Evolutionary conservation across 2,113 vertebrate genomes (phyloP), one percentile per base, ranked within the genome.

Genomic region (Hippocampus zosterae): DNA sequence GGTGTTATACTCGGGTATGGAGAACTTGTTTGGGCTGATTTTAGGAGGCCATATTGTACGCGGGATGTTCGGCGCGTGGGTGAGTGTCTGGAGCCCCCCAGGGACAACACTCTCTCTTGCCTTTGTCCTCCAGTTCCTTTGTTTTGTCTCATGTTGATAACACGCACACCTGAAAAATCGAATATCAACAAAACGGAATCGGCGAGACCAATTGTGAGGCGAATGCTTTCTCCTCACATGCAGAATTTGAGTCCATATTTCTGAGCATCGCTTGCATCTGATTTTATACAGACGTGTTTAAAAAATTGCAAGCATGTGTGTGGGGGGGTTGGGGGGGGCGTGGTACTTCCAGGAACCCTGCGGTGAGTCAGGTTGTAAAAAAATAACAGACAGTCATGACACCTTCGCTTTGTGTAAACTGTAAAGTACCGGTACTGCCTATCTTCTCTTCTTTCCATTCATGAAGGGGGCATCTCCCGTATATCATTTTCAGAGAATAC

Each of bases 71-170:
- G 5, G 33, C 33, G 44, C 44, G 44, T 46, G 64, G 57, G 67
- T 67, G 61, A 66, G 69, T 53, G 46, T 70, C 67, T 65, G 25
- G 61, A 72, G 69, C 74, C 75, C 76, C 77, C 55, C n/a, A n/a
- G 78, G 84, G 84, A 85, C 70, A 71, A 81, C 78, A 81, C 85
- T 89, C 89, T 89, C 87, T 84, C 85, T 78, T 82, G 80, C 84
- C 82, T 90, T 89, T 92, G 89, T 90, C 82, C 80, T 87, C 62
- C 76, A 8, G 8, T n/a, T 21, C 19, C 19, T 52, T 69, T 83
- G 88, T 81, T 89, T 91, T 91, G 90, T 91, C 87, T 90, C 70
- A 33, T 57, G 69, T 72, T 74, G 88, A 91, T 85, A 91, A 88
- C 81, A 81, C 74, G 75, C 80, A 83, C 41, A 72, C 33, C 33